Percentiles rank a stretch among this genome's conserved stretches.
phyloP scores from a whole-genome alignment of 2,888 invertebrate genomes.

The Hyles lineata region DNA sequence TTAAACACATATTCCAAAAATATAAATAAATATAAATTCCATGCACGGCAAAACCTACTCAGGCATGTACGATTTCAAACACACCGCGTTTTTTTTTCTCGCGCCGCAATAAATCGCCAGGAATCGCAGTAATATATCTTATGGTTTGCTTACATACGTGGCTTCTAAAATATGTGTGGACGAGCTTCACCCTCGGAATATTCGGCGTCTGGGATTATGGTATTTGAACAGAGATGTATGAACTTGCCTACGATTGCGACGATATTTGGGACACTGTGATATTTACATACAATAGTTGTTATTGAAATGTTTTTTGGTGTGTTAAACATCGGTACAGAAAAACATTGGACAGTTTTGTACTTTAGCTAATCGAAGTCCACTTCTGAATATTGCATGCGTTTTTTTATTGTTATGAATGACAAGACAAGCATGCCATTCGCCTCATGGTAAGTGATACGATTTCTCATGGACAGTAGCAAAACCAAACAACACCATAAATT shows the following conservation, averaged over 20 bases:
- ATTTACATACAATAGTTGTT: not conserved
- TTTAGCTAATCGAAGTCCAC: too few species aligned
- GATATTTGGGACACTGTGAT: not conserved
- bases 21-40: constrained; percentile 26
- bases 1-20: not conserved
- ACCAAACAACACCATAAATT: too few species aligned
- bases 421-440: too few species aligned
- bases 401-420: too few species aligned
- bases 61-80: constrained; percentile 33
- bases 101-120: constrained; percentile 39
- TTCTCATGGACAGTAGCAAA: too few species aligned
- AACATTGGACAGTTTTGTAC: too few species aligned
- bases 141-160: constrained; percentile 40
- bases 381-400: too few species aligned
- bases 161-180: constrained; percentile 38
- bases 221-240: constrained; percentile 18
- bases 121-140: constrained; percentile 41
- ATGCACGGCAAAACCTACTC: constrained; percentile 26
- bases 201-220: constrained; percentile 21
- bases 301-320: too few species aligned
- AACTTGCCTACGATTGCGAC: constrained; percentile 2
- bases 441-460: too few species aligned
- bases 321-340: too few species aligned
- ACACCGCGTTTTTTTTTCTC: constrained; percentile 35
- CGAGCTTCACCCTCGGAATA: constrained; percentile 31